phyloP scores from a whole-genome alignment of 2,888 invertebrate species.

The Phorcus lineatus region DNA sequence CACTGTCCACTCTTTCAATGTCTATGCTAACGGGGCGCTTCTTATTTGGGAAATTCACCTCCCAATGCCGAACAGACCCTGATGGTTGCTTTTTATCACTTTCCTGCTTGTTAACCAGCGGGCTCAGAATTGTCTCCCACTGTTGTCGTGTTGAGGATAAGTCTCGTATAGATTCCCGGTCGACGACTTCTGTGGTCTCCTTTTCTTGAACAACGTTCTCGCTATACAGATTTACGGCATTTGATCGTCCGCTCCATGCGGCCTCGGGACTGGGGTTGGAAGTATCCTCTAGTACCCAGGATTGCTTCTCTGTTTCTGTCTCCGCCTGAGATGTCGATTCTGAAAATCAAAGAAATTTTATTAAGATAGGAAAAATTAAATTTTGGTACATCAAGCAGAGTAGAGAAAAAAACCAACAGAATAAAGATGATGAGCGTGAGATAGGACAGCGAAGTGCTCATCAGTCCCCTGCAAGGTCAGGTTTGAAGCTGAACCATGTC shows the following conservation, averaged over 20 bases:
- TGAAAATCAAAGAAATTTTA: background rate
- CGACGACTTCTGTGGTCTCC: constrained; percentile 60
- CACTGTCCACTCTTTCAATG: constrained; percentile 37
- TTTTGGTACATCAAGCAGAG: too few species aligned
- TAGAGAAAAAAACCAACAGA: too few species aligned
- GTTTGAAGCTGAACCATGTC: too few species aligned
- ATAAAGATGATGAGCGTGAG: too few species aligned
- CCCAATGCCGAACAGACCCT: constrained; percentile 55
- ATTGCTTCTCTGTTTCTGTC: background rate
- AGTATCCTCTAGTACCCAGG: constrained; percentile 1
- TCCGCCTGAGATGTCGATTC: background rate
- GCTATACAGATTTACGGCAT: constrained; percentile 61
- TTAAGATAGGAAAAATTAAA: too few species aligned
- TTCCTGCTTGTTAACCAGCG: constrained; percentile 15
- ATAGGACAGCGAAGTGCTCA: too few species aligned
- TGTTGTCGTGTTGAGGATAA: constrained; percentile 60
- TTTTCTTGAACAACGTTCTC: constrained; percentile 63
- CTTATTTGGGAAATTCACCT: constrained; percentile 56
- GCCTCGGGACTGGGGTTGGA: constrained; percentile 31
- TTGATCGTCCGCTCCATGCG: constrained; percentile 47
- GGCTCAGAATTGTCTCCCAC: constrained; percentile 53
- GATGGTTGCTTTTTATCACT: constrained; percentile 28
- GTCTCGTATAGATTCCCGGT: constrained; percentile 67
- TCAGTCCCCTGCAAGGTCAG: too few species aligned
- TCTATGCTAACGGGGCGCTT: constrained; percentile 22